A percentile compares a stretch with the other conserved stretches of the same genome.
Conservation (phyloP, 2,797 vertebrate species). For the Chiloscyllium punctatum region DNA sequence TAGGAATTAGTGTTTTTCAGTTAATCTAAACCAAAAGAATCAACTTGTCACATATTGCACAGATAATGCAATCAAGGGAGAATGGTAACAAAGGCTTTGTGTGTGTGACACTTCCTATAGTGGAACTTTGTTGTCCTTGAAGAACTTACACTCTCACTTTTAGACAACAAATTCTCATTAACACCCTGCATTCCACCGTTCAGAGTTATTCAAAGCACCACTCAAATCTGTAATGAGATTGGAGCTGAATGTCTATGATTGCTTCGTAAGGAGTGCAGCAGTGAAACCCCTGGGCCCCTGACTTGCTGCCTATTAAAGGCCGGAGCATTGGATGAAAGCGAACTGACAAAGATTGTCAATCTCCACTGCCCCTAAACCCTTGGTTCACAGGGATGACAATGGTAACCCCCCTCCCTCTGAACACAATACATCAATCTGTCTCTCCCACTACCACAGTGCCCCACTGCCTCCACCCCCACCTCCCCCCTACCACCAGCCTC, state of each 20-base stretch:
- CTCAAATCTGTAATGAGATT: conserved; percentile 82
- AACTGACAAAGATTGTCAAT: conserved; percentile 99
- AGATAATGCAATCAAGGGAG: conserved; percentile 88
- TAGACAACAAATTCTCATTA: conserved; percentile 99
- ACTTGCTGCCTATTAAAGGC: conserved; percentile 89
- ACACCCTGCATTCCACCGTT: conserved; percentile 94
- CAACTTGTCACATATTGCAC: conserved; percentile 98
- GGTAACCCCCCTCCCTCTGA: conserved; percentile 72
- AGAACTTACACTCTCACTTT: conserved; percentile 92
- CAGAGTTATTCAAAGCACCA: conserved; percentile 72
- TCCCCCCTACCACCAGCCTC: background rate
- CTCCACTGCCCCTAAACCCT: conserved; percentile 82
- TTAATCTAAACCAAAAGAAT: conserved; percentile 99
- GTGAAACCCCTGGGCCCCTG: conserved; percentile 77
- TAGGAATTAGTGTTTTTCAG: conserved; percentile 99
- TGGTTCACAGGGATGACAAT: conserved; percentile 82
- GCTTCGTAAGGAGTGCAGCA: conserved; percentile 92
- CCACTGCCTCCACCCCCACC: background rate
- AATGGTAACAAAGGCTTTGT: conserved; percentile 95
- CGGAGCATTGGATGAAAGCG: conserved; percentile 84
- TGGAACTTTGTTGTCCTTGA: conserved; percentile 80
- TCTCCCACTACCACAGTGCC: conserved; percentile 69
- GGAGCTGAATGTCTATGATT: conserved; percentile 89
- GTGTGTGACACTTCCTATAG: conserved; percentile 92
- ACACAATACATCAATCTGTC: conserved; percentile 99